These are phyloP conservation scores for Ectemnius cavifrons DNA, from an alignment of 2,888 invertebrate genomes.

Conservation along the genomic window DNA sequence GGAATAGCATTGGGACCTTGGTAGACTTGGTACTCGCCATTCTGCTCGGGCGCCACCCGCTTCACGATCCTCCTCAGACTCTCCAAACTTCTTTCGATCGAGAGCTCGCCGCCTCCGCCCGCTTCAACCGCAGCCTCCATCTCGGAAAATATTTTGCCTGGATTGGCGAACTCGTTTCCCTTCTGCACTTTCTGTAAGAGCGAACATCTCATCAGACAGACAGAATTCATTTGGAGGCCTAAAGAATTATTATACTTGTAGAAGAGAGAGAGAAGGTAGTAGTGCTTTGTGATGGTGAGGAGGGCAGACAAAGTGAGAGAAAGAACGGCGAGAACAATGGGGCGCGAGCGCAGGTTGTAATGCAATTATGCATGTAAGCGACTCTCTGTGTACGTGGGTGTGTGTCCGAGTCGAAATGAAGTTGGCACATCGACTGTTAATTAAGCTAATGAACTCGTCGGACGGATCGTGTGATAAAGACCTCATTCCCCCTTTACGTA, in stretches of 20 bases:
- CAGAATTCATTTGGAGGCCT: neutral
- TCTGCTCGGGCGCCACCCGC: constrained; percentile 74
- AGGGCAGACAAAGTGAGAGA: neutral
- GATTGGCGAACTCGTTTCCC: constrained; percentile 63
- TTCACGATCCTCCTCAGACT: constrained; percentile 72
- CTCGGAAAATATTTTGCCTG: constrained; percentile 67
- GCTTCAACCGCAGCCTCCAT: constrained; percentile 58
- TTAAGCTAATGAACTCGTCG: constrained; percentile 5
- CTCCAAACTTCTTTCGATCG: constrained; percentile 69
- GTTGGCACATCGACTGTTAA: constrained; percentile 3
- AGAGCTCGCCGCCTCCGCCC: constrained; percentile 66
- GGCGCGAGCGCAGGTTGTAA: neutral
- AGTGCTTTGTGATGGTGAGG: constrained; percentile 7
- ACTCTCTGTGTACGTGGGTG: neutral
- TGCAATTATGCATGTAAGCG: neutral
- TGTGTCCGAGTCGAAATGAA: constrained; percentile 38
- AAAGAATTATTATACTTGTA: neutral
- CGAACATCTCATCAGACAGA: neutral
- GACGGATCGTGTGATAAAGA: neutral
- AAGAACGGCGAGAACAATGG: constrained; percentile 2
- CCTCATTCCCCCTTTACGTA: neutral
- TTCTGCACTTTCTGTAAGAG: neutral
- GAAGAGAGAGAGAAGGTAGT: neutral
- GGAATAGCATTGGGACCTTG: constrained; percentile 67
- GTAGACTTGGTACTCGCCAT: constrained; percentile 77